phyloP scores from a whole-genome alignment of 2,113 vertebrate genomes.

The Typhlomys cinereus region DNA sequence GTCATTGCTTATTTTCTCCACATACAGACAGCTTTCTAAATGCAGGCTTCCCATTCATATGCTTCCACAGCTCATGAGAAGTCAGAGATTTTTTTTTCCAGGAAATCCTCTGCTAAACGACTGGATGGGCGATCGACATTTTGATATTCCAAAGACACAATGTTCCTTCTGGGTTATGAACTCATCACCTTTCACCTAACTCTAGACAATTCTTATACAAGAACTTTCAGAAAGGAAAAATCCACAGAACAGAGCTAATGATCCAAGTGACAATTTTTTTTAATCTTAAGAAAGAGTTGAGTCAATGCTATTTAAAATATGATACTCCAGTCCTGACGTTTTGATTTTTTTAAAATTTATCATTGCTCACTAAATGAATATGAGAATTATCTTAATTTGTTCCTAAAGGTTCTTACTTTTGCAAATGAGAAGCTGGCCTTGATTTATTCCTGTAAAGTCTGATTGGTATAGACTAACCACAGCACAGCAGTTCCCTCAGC shows the following conservation, averaged over 20 bases:
- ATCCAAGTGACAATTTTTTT: slow-evolving; percentile 45
- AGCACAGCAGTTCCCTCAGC: not conserved
- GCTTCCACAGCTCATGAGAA: slow-evolving; percentile 31
- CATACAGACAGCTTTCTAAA: slow-evolving; percentile 19
- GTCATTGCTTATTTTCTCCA: slow-evolving; percentile 33
- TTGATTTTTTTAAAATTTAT: slow-evolving; percentile 47
- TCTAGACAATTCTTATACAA: slow-evolving; percentile 46
- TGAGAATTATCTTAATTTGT: slow-evolving; percentile 6
- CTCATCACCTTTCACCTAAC: slow-evolving; percentile 45
- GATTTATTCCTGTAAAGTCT: not conserved
- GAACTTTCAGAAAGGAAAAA: not conserved
- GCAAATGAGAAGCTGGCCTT: not conserved
- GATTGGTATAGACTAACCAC: not conserved
- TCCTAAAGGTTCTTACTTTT: slow-evolving; percentile 13
- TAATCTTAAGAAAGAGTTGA: slow-evolving; percentile 49
- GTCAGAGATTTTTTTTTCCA: slow-evolving; percentile 47
- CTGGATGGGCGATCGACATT: not conserved
- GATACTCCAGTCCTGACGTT: not conserved
- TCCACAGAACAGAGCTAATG: not conserved
- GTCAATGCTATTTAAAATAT: slow-evolving; percentile 48
- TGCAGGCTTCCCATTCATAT: slow-evolving; percentile 37
- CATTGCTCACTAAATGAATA: slow-evolving; percentile 19
- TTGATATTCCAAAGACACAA: slow-evolving; percentile 48
- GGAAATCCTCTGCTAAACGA: slow-evolving; percentile 37
- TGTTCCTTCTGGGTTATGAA: slow-evolving; percentile 55